These are phyloP conservation scores for Smittia aterrima DNA, from an alignment of 2,888 invertebrate species.

Conservation along the genomic window DNA sequence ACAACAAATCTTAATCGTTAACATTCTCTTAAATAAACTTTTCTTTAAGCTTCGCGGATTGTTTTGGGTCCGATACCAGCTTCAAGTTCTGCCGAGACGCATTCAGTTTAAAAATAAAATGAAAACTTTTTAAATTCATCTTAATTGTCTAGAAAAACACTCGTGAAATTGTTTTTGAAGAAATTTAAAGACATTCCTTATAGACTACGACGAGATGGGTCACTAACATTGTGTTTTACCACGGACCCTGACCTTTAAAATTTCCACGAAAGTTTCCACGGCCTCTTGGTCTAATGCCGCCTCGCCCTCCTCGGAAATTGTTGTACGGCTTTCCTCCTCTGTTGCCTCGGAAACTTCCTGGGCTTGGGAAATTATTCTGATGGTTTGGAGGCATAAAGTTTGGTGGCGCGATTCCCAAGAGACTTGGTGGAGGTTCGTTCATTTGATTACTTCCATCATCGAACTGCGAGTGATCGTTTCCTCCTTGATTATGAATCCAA, in stretches of 20 bases:
- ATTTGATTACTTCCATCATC: slow-evolving; percentile 14
- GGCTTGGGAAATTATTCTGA: not conserved
- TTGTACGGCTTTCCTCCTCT: not conserved
- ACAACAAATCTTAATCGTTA: too few species aligned
- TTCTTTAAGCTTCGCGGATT: too few species aligned
- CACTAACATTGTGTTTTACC: slow-evolving; percentile 3
- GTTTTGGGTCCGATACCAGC: too few species aligned
- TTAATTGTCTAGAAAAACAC: not conserved
- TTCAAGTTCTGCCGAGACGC: too few species aligned
- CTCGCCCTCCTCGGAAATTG: not conserved
- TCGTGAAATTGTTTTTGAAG: not conserved
- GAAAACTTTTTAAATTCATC: not conserved
- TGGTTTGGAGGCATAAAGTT: not conserved
- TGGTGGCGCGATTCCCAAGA: not conserved
- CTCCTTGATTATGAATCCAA: slow-evolving; percentile 22
- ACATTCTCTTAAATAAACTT: too few species aligned
- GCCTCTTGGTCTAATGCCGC: not conserved
- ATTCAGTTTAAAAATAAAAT: too few species aligned
- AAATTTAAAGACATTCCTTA: not conserved
- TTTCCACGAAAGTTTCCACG: slow-evolving; percentile 1
- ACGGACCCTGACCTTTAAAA: slow-evolving; percentile 30
- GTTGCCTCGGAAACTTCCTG: not conserved
- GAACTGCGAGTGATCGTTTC: not conserved
- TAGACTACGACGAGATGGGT: not conserved
- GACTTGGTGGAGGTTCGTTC: not conserved